Base-by-base conservation (phyloP, 2,888 invertebrate species). In the Beris chalybata region DNA sequence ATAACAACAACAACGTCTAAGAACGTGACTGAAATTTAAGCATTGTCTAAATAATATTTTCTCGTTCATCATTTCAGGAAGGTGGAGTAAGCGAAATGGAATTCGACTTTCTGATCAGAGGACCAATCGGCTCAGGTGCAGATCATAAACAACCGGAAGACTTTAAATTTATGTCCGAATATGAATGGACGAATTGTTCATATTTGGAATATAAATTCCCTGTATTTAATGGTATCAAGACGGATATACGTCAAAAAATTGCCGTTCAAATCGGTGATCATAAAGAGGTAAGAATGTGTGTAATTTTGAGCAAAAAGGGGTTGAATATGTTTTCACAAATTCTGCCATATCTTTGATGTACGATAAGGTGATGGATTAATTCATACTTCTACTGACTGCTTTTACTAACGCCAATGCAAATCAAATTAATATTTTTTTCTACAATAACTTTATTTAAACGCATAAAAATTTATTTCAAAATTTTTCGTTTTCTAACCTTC, bases 61-160 rank as follows among this genome's bases (percentile, higher is more conserved):
- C 2, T 4, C n/a, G n/a, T n/a, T n/a, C 7, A 6, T 15, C 5
- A 7, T 47, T 66, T 1, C 72, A 78, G 73, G 85, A 84, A 0
- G 85, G 84, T 0, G 74, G 81, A 0, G 85, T 95, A 11, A 77
- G 76, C 0, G 82, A 83, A 0, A 78, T 81, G 0, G 89, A 93
- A 73, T 93, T 92, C 87, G 88, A 87, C 77, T 95, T 89, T 76
- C 83, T 95, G 64, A 82, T 94, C 1, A 85, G 93, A 47, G 95
- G 93, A 1, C 82, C 89, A 32, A 83, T 88, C 0, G 88, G 86
- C 5, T 80, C 84, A 75, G 82, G 83, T 66, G 83, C 82, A 71
- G 79, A 83, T 15, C 81, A 81, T 0, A 83, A 84, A 55, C 89
- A 87, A 74, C 92, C 92, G 0, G 76, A 83, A 0, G 56, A 63